phyloP scores from a whole-genome alignment of 2,797 vertebrate genomes.

The Hoplostethus mediterraneus region DNA sequence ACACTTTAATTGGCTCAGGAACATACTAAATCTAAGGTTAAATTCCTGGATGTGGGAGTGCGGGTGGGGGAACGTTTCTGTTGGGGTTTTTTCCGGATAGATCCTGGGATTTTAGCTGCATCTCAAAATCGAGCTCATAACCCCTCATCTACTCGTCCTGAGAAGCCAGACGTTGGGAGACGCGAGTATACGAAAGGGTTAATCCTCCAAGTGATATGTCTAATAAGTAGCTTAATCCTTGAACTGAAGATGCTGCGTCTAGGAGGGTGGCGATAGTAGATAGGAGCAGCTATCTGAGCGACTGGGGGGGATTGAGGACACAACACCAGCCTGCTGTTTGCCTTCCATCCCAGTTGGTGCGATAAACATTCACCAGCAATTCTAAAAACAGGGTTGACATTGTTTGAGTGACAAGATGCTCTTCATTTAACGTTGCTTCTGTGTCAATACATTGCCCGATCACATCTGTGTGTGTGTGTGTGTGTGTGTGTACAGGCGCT shows the following conservation, averaged over 20 bases:
- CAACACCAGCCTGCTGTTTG: background rate
- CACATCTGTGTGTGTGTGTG: slow-evolving; percentile 19
- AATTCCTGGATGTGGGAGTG: slow-evolving; percentile 55
- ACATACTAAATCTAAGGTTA: slow-evolving; percentile 67
- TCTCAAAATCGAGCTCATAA: slow-evolving; percentile 36
- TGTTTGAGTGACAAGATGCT: slow-evolving; percentile 52
- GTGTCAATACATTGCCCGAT: slow-evolving; percentile 59
- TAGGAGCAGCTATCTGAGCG: slow-evolving; percentile 64
- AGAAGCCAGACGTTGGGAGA: slow-evolving; percentile 51
- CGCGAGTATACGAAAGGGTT: slow-evolving; percentile 60
- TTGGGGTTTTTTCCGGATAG: slow-evolving; percentile 1
- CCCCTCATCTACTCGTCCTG: slow-evolving; percentile 39
- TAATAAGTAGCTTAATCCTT: slow-evolving; percentile 72
- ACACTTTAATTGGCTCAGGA: slow-evolving; percentile 74
- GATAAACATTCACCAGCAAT: slow-evolving; percentile 44
- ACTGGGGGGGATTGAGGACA: slow-evolving; percentile 17
- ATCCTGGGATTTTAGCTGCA: slow-evolving; percentile 30
- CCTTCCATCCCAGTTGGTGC: slow-evolving; percentile 45
- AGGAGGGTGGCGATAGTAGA: slow-evolving; percentile 62
- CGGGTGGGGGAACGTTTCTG: slow-evolving; percentile 31
- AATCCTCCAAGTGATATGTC: slow-evolving; percentile 71
- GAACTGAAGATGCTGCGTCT: slow-evolving; percentile 67
- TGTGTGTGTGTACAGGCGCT: slow-evolving; percentile 14
- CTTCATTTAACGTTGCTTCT: slow-evolving; percentile 53
- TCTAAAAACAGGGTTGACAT: background rate